Evolutionary conservation across 2,113 vertebrate genomes (phyloP).

Genomic region (Scomber scombrus): DNA sequence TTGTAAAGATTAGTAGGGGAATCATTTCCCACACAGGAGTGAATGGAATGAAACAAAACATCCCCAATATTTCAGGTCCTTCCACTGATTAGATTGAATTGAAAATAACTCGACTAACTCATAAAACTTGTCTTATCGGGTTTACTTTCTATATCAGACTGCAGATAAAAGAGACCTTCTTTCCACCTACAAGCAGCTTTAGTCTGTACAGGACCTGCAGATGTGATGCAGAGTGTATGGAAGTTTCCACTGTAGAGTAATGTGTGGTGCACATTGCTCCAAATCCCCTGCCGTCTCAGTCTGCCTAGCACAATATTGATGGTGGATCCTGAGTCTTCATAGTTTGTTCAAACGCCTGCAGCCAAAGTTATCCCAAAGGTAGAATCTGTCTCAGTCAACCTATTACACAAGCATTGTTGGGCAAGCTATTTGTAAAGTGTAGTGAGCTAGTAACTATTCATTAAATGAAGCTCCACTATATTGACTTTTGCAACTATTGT

Average conservation of each 20-base stretch:
- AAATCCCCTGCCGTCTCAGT: conserved; percentile 35
- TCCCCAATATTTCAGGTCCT: conserved; percentile 41
- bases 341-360: conserved; percentile 62
- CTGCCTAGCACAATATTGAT: conserved; percentile 58
- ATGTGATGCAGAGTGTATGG: conserved; percentile 18
- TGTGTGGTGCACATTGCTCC: not conserved
- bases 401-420: no score
- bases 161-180: conserved; percentile 9
- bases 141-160: not conserved
- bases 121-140: not conserved
- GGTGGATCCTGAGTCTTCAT: conserved; percentile 37
- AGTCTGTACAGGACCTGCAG: conserved; percentile 18
- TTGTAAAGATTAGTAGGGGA: conserved; percentile 19
- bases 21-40: conserved; percentile 28
- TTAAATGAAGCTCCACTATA: no score
- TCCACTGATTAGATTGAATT: not conserved
- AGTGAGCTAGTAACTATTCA: no score
- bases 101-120: not conserved
- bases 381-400: no score
- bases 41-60: conserved; percentile 65
- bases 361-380: not conserved
- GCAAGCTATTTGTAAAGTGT: no score
- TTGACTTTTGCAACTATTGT: no score
- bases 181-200: not conserved
- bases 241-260: conserved; percentile 57